These are phyloP conservation scores for Papilio demoleus DNA, from an alignment of 2,888 invertebrate genomes.

Conservation along the genomic window DNA sequence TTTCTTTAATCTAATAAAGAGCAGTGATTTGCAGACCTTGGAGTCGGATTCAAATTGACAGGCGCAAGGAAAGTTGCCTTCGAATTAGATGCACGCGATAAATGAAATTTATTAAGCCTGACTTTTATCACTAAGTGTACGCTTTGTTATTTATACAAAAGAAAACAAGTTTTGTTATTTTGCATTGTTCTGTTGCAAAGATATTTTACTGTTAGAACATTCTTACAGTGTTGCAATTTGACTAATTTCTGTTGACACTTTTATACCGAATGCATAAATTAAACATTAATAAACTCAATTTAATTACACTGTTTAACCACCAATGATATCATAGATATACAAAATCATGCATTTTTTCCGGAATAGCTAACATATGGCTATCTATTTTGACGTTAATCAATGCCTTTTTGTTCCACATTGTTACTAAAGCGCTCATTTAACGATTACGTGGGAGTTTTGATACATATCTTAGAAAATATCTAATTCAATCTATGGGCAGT, in stretches of 20 bases:
- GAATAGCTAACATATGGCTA: too few species aligned
- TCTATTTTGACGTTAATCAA: too few species aligned
- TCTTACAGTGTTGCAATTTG: neutral
- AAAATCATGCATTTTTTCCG: neutral
- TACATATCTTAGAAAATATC: neutral
- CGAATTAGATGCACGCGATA: conserved; percentile 44
- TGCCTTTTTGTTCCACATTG: neutral
- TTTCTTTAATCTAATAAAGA: conserved; percentile 44
- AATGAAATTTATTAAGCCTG: conserved; percentile 35
- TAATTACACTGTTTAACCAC: neutral
- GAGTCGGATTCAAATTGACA: conserved; percentile 42
- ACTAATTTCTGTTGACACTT: neutral
- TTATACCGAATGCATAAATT: neutral
- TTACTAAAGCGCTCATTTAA: neutral
- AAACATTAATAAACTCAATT: neutral
- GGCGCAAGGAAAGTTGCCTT: conserved; percentile 43
- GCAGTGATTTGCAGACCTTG: conserved; percentile 41
- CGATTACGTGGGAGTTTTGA: neutral
- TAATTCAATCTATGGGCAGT: neutral
- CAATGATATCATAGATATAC: too few species aligned
- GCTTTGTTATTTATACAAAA: conserved; percentile 25
- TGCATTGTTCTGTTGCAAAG: conserved; percentile 30
- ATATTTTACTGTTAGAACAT: neutral
- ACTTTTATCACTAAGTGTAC: conserved; percentile 36
- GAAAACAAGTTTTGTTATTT: conserved; percentile 19